A percentile compares a stretch with the other conserved stretches of the same genome.
These are phyloP conservation scores for Pachyrhynchus sulphureomaculatus DNA, from an alignment of 1,140 invertebrate genomes.

Conservation along the genomic window DNA sequence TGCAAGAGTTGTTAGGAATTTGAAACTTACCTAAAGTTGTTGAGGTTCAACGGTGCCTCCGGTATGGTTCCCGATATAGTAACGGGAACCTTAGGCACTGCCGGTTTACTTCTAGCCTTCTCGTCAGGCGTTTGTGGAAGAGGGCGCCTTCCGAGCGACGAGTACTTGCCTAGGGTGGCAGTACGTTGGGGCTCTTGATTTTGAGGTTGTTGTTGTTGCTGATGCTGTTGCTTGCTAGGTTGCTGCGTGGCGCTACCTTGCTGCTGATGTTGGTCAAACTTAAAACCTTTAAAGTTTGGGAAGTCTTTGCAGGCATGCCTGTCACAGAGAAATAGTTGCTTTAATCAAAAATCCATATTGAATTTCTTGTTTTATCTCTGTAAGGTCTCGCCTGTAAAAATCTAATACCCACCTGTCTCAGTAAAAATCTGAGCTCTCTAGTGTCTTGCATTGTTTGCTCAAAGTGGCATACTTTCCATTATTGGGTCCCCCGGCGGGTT, in stretches of 20 bases:
- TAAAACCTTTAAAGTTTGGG: slow-evolving; percentile 53
- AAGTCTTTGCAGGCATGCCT: slow-evolving; percentile 54
- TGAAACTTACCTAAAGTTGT: slow-evolving; percentile 39
- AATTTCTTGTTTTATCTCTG: too few species aligned
- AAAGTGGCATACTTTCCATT: slow-evolving; percentile 86
- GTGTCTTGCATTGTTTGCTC: slow-evolving; percentile 91
- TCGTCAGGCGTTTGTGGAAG: slow-evolving; percentile 51
- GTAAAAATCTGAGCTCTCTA: slow-evolving; percentile 93
- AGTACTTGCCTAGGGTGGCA: slow-evolving; percentile 49
- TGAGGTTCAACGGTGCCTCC: slow-evolving; percentile 48
- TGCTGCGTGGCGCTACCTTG: slow-evolving; percentile 29
- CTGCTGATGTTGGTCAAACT: slow-evolving; percentile 49
- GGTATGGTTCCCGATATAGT: slow-evolving; percentile 42
- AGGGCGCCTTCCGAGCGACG: slow-evolving; percentile 49
- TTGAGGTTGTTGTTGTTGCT: slow-evolving; percentile 28
- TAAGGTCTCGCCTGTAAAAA: too few species aligned
- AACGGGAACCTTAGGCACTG: slow-evolving; percentile 47
- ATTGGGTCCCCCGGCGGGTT: slow-evolving; percentile 55
- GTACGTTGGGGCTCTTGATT: slow-evolving; percentile 38
- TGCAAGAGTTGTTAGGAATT: background rate
- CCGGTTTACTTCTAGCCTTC: slow-evolving; percentile 47
- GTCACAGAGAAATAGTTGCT: slow-evolving; percentile 1
- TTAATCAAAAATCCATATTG: too few species aligned
- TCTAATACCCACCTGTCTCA: slow-evolving; percentile 72
- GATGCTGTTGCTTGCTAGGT: slow-evolving; percentile 39